These are phyloP conservation scores for Antedon mediterranea DNA, from an alignment of 53 echinoderm and acorn worm species.

Conservation along the genomic window DNA sequence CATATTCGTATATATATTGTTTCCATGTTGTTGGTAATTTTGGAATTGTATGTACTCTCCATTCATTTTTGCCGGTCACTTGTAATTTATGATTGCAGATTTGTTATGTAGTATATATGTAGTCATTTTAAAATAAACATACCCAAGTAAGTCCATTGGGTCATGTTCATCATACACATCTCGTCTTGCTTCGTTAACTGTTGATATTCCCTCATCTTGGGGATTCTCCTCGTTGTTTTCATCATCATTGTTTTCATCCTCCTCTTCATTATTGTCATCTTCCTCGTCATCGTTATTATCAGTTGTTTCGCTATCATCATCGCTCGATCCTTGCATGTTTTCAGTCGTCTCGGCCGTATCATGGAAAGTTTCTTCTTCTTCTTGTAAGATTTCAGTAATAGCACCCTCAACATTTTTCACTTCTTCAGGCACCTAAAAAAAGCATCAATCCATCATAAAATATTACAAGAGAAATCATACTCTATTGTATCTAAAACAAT, in stretches of 20 bases:
- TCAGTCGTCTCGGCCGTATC: neutral
- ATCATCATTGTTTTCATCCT: neutral
- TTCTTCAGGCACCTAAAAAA: neutral
- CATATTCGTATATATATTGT: too few species aligned
- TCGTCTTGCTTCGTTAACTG: neutral
- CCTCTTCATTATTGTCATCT: constrained; percentile 58
- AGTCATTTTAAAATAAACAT: too few species aligned
- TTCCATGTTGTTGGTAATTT: too few species aligned
- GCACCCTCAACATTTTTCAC: neutral
- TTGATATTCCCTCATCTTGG: neutral
- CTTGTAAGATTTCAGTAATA: neutral
- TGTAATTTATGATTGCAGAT: too few species aligned
- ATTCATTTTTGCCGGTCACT: too few species aligned
- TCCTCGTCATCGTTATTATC: neutral
- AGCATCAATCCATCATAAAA: too few species aligned
- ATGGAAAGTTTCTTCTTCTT: neutral
- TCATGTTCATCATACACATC: constrained; percentile 26
- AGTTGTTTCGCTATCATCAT: constrained; percentile 56
- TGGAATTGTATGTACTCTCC: too few species aligned
- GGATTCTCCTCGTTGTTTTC: neutral
- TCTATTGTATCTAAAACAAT: too few species aligned
- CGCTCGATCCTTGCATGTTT: constrained; percentile 40
- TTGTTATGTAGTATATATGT: too few species aligned
- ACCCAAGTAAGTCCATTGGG: constrained; percentile 65
- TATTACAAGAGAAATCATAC: too few species aligned